A percentile compares a stretch with the other conserved stretches of the same genome.
phyloP scores from a whole-genome alignment of 2,113 vertebrate genomes.

The Psittacara wagleri region DNA sequence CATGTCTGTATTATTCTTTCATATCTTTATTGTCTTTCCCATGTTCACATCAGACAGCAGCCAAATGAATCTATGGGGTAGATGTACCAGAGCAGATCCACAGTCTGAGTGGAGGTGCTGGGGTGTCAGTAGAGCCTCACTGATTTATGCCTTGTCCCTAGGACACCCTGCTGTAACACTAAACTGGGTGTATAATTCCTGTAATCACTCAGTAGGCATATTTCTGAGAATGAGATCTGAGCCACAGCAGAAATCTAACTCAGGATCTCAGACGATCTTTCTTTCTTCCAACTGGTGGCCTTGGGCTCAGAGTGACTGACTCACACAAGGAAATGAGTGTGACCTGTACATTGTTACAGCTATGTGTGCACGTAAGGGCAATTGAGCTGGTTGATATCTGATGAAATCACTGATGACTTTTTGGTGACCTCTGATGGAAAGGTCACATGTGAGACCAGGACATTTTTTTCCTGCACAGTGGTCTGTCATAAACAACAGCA shows the following conservation, averaged over 20 bases:
- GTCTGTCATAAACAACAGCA: constrained; percentile 34
- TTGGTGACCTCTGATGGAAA: constrained; percentile 47
- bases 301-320: constrained; percentile 57
- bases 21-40: constrained; percentile 3
- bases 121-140: not conserved
- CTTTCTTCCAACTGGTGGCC: constrained; percentile 62
- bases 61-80: not conserved
- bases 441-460: constrained; percentile 4
- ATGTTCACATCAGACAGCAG: not conserved
- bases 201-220: constrained; percentile 41
- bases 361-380: constrained; percentile 55
- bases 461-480: not conserved
- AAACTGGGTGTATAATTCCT: not conserved
- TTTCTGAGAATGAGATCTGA: constrained; percentile 50
- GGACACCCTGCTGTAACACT: not conserved
- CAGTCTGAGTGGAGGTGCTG: not conserved
- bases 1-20: constrained; percentile 27
- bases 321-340: constrained; percentile 60
- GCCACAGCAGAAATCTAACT: constrained; percentile 60
- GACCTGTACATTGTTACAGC: constrained; percentile 44
- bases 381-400: constrained; percentile 62
- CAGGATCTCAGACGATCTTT: constrained; percentile 48
- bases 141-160: not conserved
- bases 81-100: not conserved
- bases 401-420: constrained; percentile 64